Base-by-base conservation (phyloP, 2,113 vertebrate species). In the Heterotilapia buettikoferi region DNA sequence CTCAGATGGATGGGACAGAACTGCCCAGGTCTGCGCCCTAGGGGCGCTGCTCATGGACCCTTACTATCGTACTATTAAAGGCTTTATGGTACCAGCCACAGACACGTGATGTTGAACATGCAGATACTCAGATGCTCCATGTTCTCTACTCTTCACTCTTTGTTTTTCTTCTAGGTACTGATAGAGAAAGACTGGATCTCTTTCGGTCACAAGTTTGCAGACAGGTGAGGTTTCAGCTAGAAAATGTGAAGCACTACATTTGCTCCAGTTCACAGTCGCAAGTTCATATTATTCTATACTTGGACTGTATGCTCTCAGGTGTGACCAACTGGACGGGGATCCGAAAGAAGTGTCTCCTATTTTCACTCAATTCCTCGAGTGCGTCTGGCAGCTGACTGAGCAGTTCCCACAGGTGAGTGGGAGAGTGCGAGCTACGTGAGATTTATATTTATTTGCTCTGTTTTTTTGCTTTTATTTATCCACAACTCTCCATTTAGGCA, bases 141-240 rank as follows among this genome's bases (percentile, higher is more conserved):
- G 8, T 45, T 83, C 1, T 86, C 29, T 63, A 4, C 14, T 16
- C 40, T 57, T 13, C 53, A 45, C 40, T n/a, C 3, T 21, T 14
- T 8, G 5, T 89, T 88, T 92, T 85, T 87, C 76, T 16, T 90
- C 43, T 84, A 99, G 99, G 98, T 99, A 83, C 97, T 99, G 94
- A 98, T 99, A 89, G 98, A 99, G 94, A 99, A 99, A 94, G 99
- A 99, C 92, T 99, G 98, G 99, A 98, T 99, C 94, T 98, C 99
- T 14, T 99, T 99, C 92, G 99, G 99, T 45, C 98, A 99, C 95
- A 99, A 99, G 92, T 99, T 99, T 97, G 97, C 98, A 86, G 98
- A 99, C 95, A 98, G 99, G 99, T 99, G 92, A 83, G 88, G 93
- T 63, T 78, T 78, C n/a, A 59, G 16, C 61, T 31, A 14, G 66